phyloP scores from a whole-genome alignment of 30 jellyfish, hydroid and myxozoan genomes.

The Phacellophora camtschatica region DNA sequence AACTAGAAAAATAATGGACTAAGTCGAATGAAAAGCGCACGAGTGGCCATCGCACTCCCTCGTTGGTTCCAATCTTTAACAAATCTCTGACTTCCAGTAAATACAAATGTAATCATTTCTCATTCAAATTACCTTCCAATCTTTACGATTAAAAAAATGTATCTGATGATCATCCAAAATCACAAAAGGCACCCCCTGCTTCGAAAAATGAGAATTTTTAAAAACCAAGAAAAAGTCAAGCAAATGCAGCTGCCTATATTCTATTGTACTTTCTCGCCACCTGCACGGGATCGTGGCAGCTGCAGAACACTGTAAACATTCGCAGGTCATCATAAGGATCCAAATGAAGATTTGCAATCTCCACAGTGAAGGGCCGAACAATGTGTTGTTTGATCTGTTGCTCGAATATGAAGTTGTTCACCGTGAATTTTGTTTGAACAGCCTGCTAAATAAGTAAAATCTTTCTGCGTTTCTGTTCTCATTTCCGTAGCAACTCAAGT shows the following conservation, averaged over 20 bases:
- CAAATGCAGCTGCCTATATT: constrained; percentile 70
- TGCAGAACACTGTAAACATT: constrained; percentile 23
- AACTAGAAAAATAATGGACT: too few relatives aligned
- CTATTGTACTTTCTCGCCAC: constrained; percentile 57
- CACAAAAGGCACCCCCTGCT: too few relatives aligned
- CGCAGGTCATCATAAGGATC: not conserved
- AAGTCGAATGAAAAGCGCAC: too few relatives aligned
- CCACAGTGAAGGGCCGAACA: constrained; percentile 5
- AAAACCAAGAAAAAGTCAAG: too few relatives aligned
- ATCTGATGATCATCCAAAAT: too few relatives aligned
- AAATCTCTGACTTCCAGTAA: too few relatives aligned
- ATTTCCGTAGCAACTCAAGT: not conserved
- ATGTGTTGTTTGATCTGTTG: constrained; percentile 9
- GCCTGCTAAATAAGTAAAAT: not conserved
- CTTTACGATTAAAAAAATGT: too few relatives aligned
- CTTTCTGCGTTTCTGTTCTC: not conserved
- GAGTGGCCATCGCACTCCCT: too few relatives aligned
- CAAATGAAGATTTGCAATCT: not conserved
- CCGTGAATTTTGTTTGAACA: not conserved
- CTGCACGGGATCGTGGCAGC: constrained; percentile 69
- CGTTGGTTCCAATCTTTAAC: too few relatives aligned
- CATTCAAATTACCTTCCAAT: too few relatives aligned
- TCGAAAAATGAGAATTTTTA: too few relatives aligned
- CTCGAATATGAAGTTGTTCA: not conserved
- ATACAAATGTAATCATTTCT: too few relatives aligned